These are phyloP conservation scores for Heliconius hewitsoni DNA, from an alignment of 1,140 invertebrate genomes.

Conservation along the genomic window DNA sequence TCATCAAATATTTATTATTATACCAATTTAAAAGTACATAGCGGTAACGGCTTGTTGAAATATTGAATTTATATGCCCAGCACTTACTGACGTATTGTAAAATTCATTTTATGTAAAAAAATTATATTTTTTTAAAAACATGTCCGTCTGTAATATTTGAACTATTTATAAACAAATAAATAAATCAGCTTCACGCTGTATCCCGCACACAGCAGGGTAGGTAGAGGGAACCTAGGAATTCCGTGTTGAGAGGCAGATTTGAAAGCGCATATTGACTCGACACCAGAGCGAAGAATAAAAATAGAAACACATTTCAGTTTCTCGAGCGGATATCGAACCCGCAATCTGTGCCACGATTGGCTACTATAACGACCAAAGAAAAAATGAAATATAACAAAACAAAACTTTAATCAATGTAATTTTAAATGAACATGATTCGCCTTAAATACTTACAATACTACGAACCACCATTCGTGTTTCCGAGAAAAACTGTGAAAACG, in stretches of 20 bases:
- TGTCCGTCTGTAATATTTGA: too few relatives aligned
- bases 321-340: too few relatives aligned
- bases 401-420: background rate
- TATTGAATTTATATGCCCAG: slow-evolving; percentile 3
- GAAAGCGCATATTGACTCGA: too few relatives aligned
- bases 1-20: slow-evolving; percentile 17
- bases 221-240: too few relatives aligned
- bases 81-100: background rate
- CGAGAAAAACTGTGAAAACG: slow-evolving; percentile 23
- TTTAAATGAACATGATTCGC: background rate
- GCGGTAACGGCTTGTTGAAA: slow-evolving; percentile 3
- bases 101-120: background rate
- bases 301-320: too few relatives aligned
- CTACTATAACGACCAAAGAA: background rate
- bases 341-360: too few relatives aligned
- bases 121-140: too few relatives aligned
- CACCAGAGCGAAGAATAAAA: too few relatives aligned
- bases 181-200: too few relatives aligned
- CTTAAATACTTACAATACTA: background rate
- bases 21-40: slow-evolving; percentile 13
- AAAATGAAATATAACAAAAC: background rate
- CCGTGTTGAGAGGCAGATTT: too few relatives aligned
- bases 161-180: too few relatives aligned
- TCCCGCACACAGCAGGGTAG: too few relatives aligned
- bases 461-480: slow-evolving; percentile 9